phyloP scores from a whole-genome alignment of 2,888 invertebrate genomes.

The Lasius fuliginosus region DNA sequence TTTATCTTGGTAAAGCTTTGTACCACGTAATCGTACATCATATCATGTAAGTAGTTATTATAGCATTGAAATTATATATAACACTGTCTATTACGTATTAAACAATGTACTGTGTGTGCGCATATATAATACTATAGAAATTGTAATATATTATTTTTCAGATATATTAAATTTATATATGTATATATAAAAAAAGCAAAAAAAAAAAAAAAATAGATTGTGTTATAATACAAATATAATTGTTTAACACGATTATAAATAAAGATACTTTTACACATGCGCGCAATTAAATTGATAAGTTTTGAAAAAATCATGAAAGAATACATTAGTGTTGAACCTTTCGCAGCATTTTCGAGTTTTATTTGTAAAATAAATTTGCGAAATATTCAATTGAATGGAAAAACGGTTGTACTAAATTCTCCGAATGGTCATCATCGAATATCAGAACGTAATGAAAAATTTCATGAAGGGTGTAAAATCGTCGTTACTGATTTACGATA shows the following conservation, averaged over 20 bases:
- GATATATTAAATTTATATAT: background rate
- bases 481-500: constrained; percentile 24
- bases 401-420: background rate
- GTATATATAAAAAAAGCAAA: background rate
- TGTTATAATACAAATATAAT: background rate
- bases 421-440: background rate
- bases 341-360: background rate
- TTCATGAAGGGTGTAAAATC: constrained; percentile 7
- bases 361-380: constrained; percentile 8
- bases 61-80: background rate
- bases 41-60: background rate
- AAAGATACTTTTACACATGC: background rate
- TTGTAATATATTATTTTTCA: background rate
- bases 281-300: background rate
- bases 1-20: background rate
- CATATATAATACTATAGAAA: background rate
- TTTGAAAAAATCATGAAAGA: background rate
- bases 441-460: background rate
- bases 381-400: background rate
- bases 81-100: background rate
- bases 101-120: background rate
- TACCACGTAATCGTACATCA: background rate
- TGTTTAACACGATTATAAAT: background rate
- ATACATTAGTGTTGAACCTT: background rate
- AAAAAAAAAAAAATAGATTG: background rate